Evolutionary conservation across 2,888 invertebrate species (phyloP), one percentile per base, ranked within the genome.

Genomic region (Drosophila austrosaltans): DNA sequence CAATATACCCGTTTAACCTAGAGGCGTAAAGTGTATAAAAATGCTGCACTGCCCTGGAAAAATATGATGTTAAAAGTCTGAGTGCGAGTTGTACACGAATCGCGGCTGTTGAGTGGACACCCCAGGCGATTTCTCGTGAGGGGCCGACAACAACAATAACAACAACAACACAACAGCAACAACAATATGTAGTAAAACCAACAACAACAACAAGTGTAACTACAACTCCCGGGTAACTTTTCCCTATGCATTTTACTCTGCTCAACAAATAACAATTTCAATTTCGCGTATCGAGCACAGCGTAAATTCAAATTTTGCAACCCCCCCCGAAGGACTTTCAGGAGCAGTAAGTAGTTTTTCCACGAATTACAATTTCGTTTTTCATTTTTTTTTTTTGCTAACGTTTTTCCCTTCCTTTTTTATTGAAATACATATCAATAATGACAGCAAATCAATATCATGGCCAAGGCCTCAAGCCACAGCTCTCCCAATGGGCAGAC

Each of bases 361-460:
- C 62, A 74, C 62, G 44, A 68, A 58, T 53, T 42, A 10, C 60
- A 48, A 48, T 22, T 48, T 44, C 4, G 42, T 16, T 44, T 25
- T 22, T 53, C 60, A 32, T 25, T 25, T 8, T 53, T 10, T 53
- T 54, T 16, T 54, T 5, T 12, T 36, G 20, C 56, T n/a, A 42
- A 42, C 42, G n/a, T 32, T 30, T 57, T 36, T 36, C 8, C 4
- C 30, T 8, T 57, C 10, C 5, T 6, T 8, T 39, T 57, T 25
- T 39, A 22, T 39, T 53, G 59, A 69, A 60, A 58, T 71, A 77
- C 77, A 16, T 63, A 40, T 58, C 77, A 83, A 83, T 86, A 87
- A 84, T 87, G 82, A 82, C 87, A 82, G 79, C 77, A 84, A 85
- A 87, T 87, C 87, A 87, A 85, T 85, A 84, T 84, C 76, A 87